phyloP scores from a whole-genome alignment of 2,797 vertebrate genomes.

The Anguilla anguilla region DNA sequence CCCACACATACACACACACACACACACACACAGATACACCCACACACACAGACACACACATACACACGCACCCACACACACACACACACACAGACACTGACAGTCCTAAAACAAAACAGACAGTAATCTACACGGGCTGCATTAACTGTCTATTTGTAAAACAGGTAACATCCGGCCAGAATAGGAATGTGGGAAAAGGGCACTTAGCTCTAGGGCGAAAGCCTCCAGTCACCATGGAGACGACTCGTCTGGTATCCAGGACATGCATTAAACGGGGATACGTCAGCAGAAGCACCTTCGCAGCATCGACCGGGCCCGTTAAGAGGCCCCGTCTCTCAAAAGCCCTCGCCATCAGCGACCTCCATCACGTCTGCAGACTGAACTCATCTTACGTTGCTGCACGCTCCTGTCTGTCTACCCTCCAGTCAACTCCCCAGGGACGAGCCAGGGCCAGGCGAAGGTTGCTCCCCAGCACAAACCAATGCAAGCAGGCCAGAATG shows the following conservation, averaged over 20 bases:
- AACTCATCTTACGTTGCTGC: background rate
- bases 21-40: background rate
- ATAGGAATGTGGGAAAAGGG: background rate
- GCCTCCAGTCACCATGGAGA: background rate
- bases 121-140: background rate
- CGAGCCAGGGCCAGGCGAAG: slow-evolving; percentile 85
- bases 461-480: slow-evolving; percentile 86
- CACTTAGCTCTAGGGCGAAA: background rate
- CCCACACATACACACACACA: background rate
- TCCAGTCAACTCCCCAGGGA: background rate
- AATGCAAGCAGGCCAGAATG: slow-evolving; percentile 94
- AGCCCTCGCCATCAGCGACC: background rate
- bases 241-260: background rate
- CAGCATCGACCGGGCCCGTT: slow-evolving; percentile 19
- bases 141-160: background rate
- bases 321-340: slow-evolving; percentile 20
- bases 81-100: background rate
- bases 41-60: background rate
- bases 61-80: background rate
- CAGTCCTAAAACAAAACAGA: background rate
- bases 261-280: background rate
- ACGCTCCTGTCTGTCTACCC: background rate
- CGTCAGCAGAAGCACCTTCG: background rate
- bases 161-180: background rate
- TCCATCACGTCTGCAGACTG: slow-evolving; percentile 2